Evolutionary conservation across 2,888 invertebrate genomes (phyloP).

Genomic region (Stenotaenia linearis): DNA sequence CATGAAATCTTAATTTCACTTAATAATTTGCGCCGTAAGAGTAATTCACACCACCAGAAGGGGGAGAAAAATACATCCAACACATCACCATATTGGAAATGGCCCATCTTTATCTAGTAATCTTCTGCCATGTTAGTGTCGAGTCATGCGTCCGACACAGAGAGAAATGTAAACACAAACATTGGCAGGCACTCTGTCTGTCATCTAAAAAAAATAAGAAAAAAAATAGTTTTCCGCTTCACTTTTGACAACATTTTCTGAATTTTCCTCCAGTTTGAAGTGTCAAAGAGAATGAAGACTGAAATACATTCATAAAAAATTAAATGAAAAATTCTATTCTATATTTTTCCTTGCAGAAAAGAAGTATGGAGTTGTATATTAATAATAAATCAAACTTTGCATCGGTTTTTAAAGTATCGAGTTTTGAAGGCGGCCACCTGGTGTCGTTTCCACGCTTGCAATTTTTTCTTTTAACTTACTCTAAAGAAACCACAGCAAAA

Average conservation of each 20-base stretch:
- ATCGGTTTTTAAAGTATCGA: constrained; percentile 4
- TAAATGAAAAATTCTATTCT: neutral
- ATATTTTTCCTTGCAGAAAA: neutral
- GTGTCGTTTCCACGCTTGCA: neutral
- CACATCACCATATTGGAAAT: neutral
- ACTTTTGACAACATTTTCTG: neutral
- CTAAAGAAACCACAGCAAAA: neutral
- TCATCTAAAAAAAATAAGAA: neutral
- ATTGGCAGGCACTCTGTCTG: constrained; percentile 20
- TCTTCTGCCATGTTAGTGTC: neutral
- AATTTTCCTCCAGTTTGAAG: neutral
- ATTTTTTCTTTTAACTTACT: neutral
- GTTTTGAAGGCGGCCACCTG: constrained; percentile 6
- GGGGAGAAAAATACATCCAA: neutral
- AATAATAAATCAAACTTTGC: constrained; percentile 3
- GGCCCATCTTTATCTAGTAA: neutral
- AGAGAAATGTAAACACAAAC: constrained; percentile 15
- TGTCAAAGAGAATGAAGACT: neutral
- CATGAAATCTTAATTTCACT: no score
- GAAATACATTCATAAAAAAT: neutral
- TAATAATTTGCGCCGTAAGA: no score
- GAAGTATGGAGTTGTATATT: neutral
- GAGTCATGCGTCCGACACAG: neutral
- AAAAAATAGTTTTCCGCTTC: neutral
- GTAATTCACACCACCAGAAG: no score